Base-by-base conservation (phyloP, 2,888 invertebrate genomes). In the Acleris laterana region DNA sequence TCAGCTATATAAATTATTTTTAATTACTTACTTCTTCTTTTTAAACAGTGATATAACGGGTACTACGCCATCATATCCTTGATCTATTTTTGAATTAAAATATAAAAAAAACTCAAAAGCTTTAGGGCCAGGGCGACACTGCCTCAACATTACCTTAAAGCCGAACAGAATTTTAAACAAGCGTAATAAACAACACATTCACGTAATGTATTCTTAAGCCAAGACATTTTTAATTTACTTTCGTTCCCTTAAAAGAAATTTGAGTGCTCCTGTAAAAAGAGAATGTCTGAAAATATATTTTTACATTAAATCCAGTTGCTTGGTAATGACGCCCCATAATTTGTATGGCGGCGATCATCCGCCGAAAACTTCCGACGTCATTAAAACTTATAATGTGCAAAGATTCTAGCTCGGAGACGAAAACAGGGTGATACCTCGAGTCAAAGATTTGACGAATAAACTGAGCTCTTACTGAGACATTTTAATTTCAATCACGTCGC, bases 171-270 rank as follows among this genome's bases (percentile, higher is more conserved):
- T 52, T 58, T 46, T 46, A 59, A 48, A 58, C 17, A 48, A 56
- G 69, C 68, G 70, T 70, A 73, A 76, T 75, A 77, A 74, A 78
- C 80, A 77, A 60, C 52, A 55, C 75, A 74, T 73, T 76, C 76
- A 83, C 80, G 81, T 80, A 82, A 84, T 81, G 84, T 83, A 82
- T 79, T 77, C 73, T 71, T 68, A 73, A 77, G 78, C 74, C 76
- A 78, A 75, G 78, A 80, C 76, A 78, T 81, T 79, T 77, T 76
- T 77, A 80, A 78, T 80, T 81, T 73, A 72, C 69, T 74, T 74
- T 72, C 72, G 74, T 73, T 69, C 25, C 28, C 42, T 55, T 71
- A 63, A 69, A 70, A 71, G 68, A 69, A 75, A 72, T 73, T 75
- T 72, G 74, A 74, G 74, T 74, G 77, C 77, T 69, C 70, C 70